Evolutionary conservation across 2,888 invertebrate genomes (phyloP).

Genomic region (Trichopria drosophilae): DNA sequence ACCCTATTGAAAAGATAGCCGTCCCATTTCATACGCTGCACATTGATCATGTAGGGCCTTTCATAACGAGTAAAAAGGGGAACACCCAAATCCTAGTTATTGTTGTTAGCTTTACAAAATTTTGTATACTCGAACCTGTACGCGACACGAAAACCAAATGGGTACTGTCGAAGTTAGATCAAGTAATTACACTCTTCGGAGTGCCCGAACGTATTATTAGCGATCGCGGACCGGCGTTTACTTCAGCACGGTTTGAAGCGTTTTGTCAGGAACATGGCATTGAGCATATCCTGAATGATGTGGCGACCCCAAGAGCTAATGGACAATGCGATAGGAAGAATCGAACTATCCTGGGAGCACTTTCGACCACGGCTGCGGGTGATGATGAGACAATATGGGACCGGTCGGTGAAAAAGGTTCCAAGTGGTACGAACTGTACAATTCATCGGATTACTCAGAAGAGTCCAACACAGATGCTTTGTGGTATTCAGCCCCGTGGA

Average conservation of each 20-base stretch:
- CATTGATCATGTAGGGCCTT: constrained; percentile 56
- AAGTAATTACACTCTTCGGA: constrained; percentile 45
- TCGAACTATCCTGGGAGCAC: constrained; percentile 36
- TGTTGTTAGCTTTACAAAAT: constrained; percentile 53
- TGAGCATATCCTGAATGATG: constrained; percentile 38
- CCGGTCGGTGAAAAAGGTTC: neutral
- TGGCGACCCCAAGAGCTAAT: constrained; percentile 45
- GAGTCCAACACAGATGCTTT: constrained; percentile 25
- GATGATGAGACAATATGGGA: constrained; percentile 21
- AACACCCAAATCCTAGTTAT: constrained; percentile 47
- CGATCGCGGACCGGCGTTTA: no score
- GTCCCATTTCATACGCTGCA: constrained; percentile 53
- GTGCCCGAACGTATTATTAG: no score
- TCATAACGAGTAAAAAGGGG: constrained; percentile 41
- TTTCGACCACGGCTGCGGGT: constrained; percentile 35
- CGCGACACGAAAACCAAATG: constrained; percentile 41
- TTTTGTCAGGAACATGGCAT: constrained; percentile 45
- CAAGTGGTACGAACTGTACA: constrained; percentile 29
- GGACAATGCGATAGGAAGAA: constrained; percentile 50
- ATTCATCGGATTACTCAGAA: constrained; percentile 28
- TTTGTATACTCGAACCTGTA: constrained; percentile 45
- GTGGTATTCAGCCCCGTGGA: constrained; percentile 30
- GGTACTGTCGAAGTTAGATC: constrained; percentile 39
- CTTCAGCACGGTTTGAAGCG: constrained; percentile 43
- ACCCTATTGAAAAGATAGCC: constrained; percentile 50